Evolutionary conservation across 2,113 vertebrate genomes (phyloP).

Genomic region (Coreoperca whiteheadi): DNA sequence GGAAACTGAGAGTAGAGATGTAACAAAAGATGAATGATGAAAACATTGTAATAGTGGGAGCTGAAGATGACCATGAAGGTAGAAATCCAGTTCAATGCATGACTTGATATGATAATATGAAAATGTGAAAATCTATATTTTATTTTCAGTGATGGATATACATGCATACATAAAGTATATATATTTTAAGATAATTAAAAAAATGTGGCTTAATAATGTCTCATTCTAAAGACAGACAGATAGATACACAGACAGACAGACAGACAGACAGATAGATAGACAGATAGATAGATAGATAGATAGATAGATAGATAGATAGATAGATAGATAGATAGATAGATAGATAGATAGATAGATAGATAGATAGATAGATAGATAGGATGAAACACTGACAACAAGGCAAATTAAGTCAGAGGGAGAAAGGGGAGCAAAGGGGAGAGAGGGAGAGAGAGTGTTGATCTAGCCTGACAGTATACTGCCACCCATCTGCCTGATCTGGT

Average conservation of each 20-base stretch:
- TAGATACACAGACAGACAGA: conserved; percentile 12
- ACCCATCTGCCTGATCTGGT: conserved; percentile 92
- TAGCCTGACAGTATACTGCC: conserved; percentile 96
- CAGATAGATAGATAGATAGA: conserved; percentile 40
- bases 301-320: conserved; percentile 46
- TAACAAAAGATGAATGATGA: conserved; percentile 80
- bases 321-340: conserved; percentile 44
- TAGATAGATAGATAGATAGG: conserved; percentile 40
- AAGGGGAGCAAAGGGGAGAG: conserved; percentile 24
- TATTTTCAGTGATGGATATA: conserved; percentile 90
- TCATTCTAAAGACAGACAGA: conserved; percentile 16
- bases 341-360: conserved; percentile 37
- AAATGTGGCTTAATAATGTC: too few species aligned
- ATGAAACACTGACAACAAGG: neutral
- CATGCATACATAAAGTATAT: too few species aligned
- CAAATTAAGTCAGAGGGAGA: conserved; percentile 36
- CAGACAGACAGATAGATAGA: conserved; percentile 1
- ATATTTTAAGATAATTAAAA: too few species aligned
- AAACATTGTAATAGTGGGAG: conserved; percentile 52
- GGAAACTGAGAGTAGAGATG: conserved; percentile 28
- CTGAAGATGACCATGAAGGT: conserved; percentile 89
- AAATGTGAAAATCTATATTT: conserved; percentile 88
- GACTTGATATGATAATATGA: conserved; percentile 91
- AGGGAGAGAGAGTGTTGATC: conserved; percentile 67
- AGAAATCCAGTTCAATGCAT: conserved; percentile 87